A percentile compares a stretch with the other conserved stretches of the same genome.
These are phyloP conservation scores for Oryzias dopingdopingensis DNA, from an alignment of 2,797 vertebrate species.

Conservation along the genomic window DNA sequence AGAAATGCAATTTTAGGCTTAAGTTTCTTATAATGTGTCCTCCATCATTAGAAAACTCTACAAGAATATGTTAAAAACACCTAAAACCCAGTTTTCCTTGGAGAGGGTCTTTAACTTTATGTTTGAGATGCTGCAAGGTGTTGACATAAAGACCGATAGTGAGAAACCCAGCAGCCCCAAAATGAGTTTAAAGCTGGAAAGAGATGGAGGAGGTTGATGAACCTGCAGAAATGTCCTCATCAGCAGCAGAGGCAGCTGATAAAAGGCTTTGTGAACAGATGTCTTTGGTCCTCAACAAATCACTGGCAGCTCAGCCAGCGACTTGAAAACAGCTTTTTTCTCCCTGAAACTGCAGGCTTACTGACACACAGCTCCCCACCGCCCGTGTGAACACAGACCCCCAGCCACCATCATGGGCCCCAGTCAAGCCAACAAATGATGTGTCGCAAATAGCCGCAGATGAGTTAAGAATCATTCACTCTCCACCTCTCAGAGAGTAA, in stretches of 20 bases:
- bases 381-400: slow-evolving; percentile 24
- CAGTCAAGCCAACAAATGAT: slow-evolving; percentile 67
- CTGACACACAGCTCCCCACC: slow-evolving; percentile 17
- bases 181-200: too few relatives aligned
- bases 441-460: slow-evolving; percentile 61
- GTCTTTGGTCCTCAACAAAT: slow-evolving; percentile 16
- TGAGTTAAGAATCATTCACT: slow-evolving; percentile 55
- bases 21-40: too few relatives aligned
- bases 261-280: not conserved
- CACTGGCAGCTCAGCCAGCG: slow-evolving; percentile 7
- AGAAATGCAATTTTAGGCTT: too few relatives aligned
- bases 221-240: not conserved
- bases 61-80: too few relatives aligned
- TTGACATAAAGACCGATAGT: too few relatives aligned
- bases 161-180: too few relatives aligned
- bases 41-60: too few relatives aligned
- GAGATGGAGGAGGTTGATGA: too few relatives aligned
- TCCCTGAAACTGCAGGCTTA: slow-evolving; percentile 33
- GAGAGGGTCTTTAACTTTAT: too few relatives aligned
- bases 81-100: too few relatives aligned
- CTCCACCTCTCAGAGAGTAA: slow-evolving; percentile 41
- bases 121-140: too few relatives aligned
- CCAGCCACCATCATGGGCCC: slow-evolving; percentile 45
- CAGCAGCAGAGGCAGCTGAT: not conserved
- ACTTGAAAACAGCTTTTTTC: slow-evolving; percentile 41